Evolutionary conservation across 2,888 invertebrate genomes (phyloP).

Genomic region (Tridacna gigas): DNA sequence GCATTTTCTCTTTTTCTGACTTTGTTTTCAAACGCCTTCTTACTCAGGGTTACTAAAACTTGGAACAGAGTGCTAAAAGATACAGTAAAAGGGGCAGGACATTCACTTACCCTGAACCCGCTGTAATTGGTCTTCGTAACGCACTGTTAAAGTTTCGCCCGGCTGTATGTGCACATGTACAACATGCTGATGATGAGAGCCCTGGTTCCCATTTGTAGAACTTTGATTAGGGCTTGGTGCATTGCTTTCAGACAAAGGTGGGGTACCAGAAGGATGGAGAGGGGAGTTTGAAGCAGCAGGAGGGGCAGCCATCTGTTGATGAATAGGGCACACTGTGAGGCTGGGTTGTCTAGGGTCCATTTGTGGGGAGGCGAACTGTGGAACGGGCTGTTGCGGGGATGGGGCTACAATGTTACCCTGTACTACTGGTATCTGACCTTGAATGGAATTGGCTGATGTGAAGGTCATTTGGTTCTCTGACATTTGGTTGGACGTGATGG

Average conservation of each 20-base stretch:
- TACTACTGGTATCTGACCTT: slow-evolving; percentile 37
- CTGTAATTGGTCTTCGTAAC: slow-evolving; percentile 91
- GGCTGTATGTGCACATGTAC: slow-evolving; percentile 91
- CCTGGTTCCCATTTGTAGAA: slow-evolving; percentile 53
- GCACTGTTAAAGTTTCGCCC: slow-evolving; percentile 91
- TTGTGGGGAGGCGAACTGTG: slow-evolving; percentile 8
- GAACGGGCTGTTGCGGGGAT: slow-evolving; percentile 20
- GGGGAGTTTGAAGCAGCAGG: slow-evolving; percentile 32
- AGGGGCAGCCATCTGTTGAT: slow-evolving; percentile 18
- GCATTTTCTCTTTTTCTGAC: neutral
- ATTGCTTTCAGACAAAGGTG: slow-evolving; percentile 63
- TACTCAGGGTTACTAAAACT: no score
- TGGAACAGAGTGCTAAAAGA: no score
- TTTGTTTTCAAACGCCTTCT: neutral
- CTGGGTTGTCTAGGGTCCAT: slow-evolving; percentile 23
- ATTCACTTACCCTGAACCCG: slow-evolving; percentile 89
- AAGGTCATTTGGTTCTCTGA: slow-evolving; percentile 57
- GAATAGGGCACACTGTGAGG: slow-evolving; percentile 7
- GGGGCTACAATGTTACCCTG: slow-evolving; percentile 33
- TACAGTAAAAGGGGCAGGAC: no score
- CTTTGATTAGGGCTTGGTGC: slow-evolving; percentile 60
- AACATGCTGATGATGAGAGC: slow-evolving; percentile 87
- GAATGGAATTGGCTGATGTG: slow-evolving; percentile 31
- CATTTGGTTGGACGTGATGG: slow-evolving; percentile 32
- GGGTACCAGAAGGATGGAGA: slow-evolving; percentile 39